Evolutionary conservation across 2,888 invertebrate genomes (phyloP).

Genomic region (Limnephilus marmoratus): DNA sequence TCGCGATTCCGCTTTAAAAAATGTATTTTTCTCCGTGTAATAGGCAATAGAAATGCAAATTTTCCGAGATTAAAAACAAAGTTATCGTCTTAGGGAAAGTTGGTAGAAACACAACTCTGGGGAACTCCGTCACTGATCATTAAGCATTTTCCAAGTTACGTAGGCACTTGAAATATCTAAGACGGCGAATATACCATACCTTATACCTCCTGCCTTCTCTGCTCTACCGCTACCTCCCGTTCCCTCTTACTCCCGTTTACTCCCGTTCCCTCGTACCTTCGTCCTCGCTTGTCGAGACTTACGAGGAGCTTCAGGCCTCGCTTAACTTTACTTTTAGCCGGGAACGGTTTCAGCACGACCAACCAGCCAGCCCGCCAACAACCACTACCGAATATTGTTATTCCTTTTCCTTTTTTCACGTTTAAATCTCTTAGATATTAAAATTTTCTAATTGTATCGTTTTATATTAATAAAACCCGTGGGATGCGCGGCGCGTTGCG

Average conservation of each 20-base stretch:
- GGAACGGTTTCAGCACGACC: conserved; percentile 31
- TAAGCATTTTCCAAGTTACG: conserved; percentile 61
- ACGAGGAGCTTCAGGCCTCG: conserved; percentile 41
- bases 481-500: background rate
- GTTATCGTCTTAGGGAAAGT: conserved; percentile 55
- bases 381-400: background rate
- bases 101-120: conserved; percentile 53
- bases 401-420: background rate
- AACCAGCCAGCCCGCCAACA: background rate
- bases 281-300: conserved; percentile 4
- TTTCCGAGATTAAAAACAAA: conserved; percentile 64
- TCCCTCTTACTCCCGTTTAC: no score
- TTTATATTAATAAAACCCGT: background rate
- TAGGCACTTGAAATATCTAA: conserved; percentile 53
- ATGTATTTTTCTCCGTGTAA: conserved; percentile 57
- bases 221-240: background rate
- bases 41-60: conserved; percentile 64
- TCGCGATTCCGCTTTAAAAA: conserved; percentile 45
- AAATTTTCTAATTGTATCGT: background rate
- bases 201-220: background rate
- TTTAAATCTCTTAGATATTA: background rate
- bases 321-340: conserved; percentile 45
- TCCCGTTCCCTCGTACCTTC: background rate
- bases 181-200: background rate
- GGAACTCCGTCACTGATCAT: conserved; percentile 62